Base-by-base conservation (phyloP, 2,797 vertebrate species). In the Coilia nasus region DNA sequence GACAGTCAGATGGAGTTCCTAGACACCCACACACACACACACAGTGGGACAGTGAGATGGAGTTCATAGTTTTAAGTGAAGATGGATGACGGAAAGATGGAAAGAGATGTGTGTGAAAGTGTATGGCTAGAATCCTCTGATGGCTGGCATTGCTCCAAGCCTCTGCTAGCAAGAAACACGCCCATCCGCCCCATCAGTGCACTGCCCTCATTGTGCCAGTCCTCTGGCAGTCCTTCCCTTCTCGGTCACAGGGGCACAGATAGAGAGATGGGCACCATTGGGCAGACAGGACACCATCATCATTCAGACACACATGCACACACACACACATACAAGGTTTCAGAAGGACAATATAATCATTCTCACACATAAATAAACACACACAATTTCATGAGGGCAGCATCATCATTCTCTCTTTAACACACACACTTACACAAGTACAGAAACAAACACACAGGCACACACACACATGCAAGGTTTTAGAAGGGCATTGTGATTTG, bases 141-240 rank as follows among this genome's bases (percentile, higher is more conserved):
- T 60, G 23, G 59, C 59, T 60, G 59, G 59, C 6, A 23, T 60
- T 60, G n/a, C 5, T 23, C 21, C 59, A 60, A 21, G 5, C 59
- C 23, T 62, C 59, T n/a, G 23, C 59, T 23, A 23, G 21, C 2
- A 21, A n/a, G 3, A 62, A n/a, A 62, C 23, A 62, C 23, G 1
- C n/a, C 23, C 59, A 62, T 62, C 21, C 57, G 23, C 59, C 59
- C 59, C 59, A 62, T 62, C 59, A 62, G 59, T 60, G 59, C 14
- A 10, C 3, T 64, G 62, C 23, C 62, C 62, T 64, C 62, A 64
- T 64, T 64, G 62, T 64, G 62, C 62, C 62, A 64, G 62, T 64
- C 62, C 62, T 64, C 62, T 64, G 62, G 62, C 62, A 64, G 62
- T 31, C 28, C 67, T 71, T 71, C 31, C 35, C 28, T 75, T 31